Evolutionary conservation across 1,140 invertebrate species (phyloP), one percentile per base, ranked within the genome.

Genomic region (Homalodisca vitripennis): DNA sequence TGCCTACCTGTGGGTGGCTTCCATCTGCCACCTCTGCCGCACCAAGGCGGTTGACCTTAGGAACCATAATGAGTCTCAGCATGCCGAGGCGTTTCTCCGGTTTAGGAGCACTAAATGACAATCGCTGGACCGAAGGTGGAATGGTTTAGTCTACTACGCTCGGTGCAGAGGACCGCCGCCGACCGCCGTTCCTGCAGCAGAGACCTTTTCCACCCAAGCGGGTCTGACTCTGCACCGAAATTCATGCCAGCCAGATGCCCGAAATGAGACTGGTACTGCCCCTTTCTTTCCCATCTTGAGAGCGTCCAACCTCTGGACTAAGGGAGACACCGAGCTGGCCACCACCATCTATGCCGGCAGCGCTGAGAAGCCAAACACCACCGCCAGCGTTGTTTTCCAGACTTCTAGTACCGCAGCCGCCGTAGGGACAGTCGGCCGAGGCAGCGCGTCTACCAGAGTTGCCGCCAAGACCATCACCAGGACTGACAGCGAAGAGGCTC

Each of bases 11-110:
- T 51, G 48, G 48, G 48, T 20, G n/a, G 48, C 48, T 3, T 12
- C 48, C 48, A 51, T 20, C 48, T 51, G 48, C n/a, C 48, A 51
- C 14, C 48, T 51, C 48, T 51, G 48, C 48, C 48, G n/a, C n/a
- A 51, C 48, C 48, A 51, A 22, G 48, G 48, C 48, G 3, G 48
- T 51, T 3, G n/a, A 51, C 48, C n/a, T 51, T n/a, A 51, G 48
- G 22, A 22, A 14, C n/a, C 48, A 51, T 20, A 14, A 51, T 51
- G 48, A 51, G 14, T 51, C 48, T 20, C 48, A 20, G n/a, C 48
- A 51, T 22, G 3, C 3, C 6, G n/a, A 6, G 3, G 22, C 48
- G 6, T 3, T 22, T 51, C 3, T 51, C 48, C 48, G 48, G 14
- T 51, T 10, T 22, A 14, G 48, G 48, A 20, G 48, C n/a, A 51